A percentile compares a stretch with the other conserved stretches of the same genome.
Evolutionary conservation across 1,140 invertebrate genomes (phyloP).

Genomic region (Macrocentrus cingulum): DNA sequence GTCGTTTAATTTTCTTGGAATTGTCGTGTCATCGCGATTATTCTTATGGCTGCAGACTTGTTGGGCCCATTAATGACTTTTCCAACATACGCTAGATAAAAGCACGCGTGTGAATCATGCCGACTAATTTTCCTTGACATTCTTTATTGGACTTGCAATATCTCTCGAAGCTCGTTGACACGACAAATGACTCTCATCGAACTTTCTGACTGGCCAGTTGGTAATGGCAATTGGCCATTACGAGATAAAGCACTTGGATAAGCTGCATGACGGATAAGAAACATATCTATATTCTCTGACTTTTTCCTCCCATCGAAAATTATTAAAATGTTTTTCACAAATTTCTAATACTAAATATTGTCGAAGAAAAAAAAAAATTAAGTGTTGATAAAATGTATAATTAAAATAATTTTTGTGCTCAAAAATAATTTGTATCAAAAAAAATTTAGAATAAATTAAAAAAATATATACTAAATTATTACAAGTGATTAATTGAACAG

Average conservation of each 20-base stretch:
- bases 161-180: background rate
- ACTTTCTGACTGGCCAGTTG: background rate
- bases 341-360: no score
- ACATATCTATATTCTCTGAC: no score
- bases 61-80: slow-evolving; percentile 8
- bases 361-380: no score
- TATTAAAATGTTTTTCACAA: no score
- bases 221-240: slow-evolving; percentile 16
- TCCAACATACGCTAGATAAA: slow-evolving; percentile 2
- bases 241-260: slow-evolving; percentile 18
- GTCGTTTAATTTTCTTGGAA: no score
- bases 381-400: no score
- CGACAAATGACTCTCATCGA: background rate
- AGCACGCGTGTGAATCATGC: slow-evolving; percentile 6
- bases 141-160: background rate
- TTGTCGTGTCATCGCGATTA: no score
- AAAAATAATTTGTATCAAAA: no score
- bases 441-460: background rate
- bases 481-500: background rate
- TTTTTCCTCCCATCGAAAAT: no score
- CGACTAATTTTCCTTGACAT: background rate
- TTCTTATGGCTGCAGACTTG: no score
- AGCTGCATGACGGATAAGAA: slow-evolving; percentile 1
- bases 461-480: background rate
- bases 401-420: no score